Evolutionary conservation across 2,113 vertebrate species (phyloP), one percentile per base, ranked within the genome.

Genomic region (Anolis sagrei): DNA sequence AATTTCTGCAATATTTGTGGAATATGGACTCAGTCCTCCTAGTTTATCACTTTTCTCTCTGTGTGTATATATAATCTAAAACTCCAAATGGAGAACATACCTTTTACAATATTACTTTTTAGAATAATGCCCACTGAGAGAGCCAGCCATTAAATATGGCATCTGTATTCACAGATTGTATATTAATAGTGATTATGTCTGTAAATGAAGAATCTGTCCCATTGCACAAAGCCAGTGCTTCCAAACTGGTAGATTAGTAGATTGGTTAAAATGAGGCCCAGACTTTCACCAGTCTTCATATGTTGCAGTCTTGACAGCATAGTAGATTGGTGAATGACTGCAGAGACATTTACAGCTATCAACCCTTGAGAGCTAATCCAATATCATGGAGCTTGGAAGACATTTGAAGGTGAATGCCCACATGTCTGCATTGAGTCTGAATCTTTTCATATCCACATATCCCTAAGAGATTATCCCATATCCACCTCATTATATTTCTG

Each of bases 391-490:
- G 2, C 14, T 66, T 58, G 83, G 48, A 85, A 77, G 25, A 7
- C 44, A 76, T 78, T 34, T 78, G 75, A 70, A 78, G 49, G 34
- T 69, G 74, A 70, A 85, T 36, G 48, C 34, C 61, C 48, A 66
- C 7, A 16, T 27, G 32, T 68, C 48, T 84, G 74, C 62, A 36
- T 8, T 11, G 82, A 68, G 44, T 21, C 36, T 61, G 61, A 49
- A 84, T 77, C 75, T 21, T 77, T 84, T 76, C 61, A 77, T 68
- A 51, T 34, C 62, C 23, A 61, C 23, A 36, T 32, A 76, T 80
- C 79, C 23, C 78, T 66, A 80, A 66, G 61, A 80, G 78, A 80
- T 80, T 66, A 80, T 66, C 58, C 36, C 61, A 48, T 80, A 80
- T 49, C 29, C 44, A 76, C 32, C 8, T 66, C 44, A 76, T 68